Evolutionary conservation across 2,797 vertebrate species (phyloP), one percentile per base, ranked within the genome.

Genomic region (Mustela erminea): DNA sequence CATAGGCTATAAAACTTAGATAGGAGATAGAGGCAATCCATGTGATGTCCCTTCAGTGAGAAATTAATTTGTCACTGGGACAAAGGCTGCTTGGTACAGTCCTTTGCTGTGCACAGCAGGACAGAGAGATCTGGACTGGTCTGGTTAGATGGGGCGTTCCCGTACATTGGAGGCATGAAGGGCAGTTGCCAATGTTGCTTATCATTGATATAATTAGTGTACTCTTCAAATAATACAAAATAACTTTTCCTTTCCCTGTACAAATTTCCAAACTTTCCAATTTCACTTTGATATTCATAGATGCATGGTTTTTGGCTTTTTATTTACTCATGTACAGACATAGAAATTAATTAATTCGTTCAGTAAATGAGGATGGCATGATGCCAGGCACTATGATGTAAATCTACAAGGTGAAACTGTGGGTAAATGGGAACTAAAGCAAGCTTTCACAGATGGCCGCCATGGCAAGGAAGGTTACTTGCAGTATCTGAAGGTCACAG

Each of bases 301-400:
- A 12, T 29, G 11, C 92, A 80, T 41, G 29, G 5, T 90, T 35
- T 83, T 70, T 93, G 43, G 20, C 27, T 93, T 77, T 38, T 72
- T 88, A 62, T 89, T 96, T 83, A 87, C 23, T 83, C 85, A 91
- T 35, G 82, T 9, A 17, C 35, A 84, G 18, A 58, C 35, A 7
- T 0, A 74, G 29, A 95, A 54, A 93, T 90, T 23, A 80, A 41
- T 83, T 90, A 88, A 95, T 64, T 75, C 38, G 74, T 80, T 85
- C 32, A 49, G 14, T 38, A 85, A 87, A 80, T 80, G 60, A 43
- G 25, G 29, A 38, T 88, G 52, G n/a, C 43, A 13, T 9, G 68
- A 41, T 32, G 56, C 75, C 84, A 92, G 72, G 32, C 29, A 49
- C 77, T 41, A 9, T 21, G 74, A 93, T 78, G 77, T 17, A 88